Evolutionary conservation across 2,113 vertebrate species (phyloP), one percentile per base, ranked within the genome.

Genomic region (Microcebus murinus): DNA sequence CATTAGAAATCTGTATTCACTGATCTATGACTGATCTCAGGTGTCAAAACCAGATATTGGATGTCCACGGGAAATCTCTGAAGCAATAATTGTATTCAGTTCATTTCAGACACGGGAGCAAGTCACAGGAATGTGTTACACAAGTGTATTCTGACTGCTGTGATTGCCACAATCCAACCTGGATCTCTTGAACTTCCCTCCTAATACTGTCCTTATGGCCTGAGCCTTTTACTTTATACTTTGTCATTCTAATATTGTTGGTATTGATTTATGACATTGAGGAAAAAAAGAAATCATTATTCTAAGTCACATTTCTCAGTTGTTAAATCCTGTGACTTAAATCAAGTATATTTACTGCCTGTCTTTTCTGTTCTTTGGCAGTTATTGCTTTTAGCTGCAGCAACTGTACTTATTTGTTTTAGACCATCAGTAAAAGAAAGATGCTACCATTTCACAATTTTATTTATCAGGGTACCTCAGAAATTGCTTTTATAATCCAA

Each of bases 281-380:
- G 76, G 29, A 73, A 81, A 73, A 81, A 95, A 89, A 92, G 48
- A 67, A 80, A 87, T 71, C 52, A 73, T 95, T 90, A 95, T 73
- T 96, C 65, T 39, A 96, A 85, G 61, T 86, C 94, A 92, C 81
- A 86, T 87, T 90, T 95, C 87, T 97, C 31, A 2, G n/a, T 25
- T 92, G 92, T 97, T 80, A 91, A 80, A 36, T 52, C 87, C 59
- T 27, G 70, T 52, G 23, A 48, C 71, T 94, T 86, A 80, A 91
- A 80, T 83, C 88, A 79, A 82, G 77, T 65, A 59, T 91, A 59
- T 91, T 77, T 50, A 89, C 0, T 77, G 65, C 15, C 82, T 79
- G 81, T 83, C 48, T 94, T 82, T 50, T 85, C 74, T 77, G 67
- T 79, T 80, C 63, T 83, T 71, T 6, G 4, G 74, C 59, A 90